Base-by-base conservation (phyloP, 1,140 invertebrate genomes). In the Hylaeus volcanicus region DNA sequence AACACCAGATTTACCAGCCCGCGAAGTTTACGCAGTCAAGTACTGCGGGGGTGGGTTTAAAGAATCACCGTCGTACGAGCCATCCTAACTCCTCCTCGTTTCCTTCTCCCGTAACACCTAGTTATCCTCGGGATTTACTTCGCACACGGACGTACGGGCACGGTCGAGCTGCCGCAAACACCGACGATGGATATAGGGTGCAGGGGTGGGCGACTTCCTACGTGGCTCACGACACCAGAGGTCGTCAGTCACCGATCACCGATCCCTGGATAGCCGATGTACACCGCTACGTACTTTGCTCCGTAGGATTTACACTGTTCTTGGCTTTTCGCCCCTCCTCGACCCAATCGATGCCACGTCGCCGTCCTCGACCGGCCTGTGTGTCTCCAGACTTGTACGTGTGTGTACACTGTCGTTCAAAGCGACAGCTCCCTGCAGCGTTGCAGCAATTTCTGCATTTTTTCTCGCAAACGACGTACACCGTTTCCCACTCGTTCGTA, bases 231-330 rank as follows among this genome's bases (percentile, higher is more conserved):
- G 70, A 64, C 26, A 61, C 37, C 68, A 14, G 45, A 51, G 65
- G 66, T 81, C 83, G 76, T 86, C 85, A 85, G 80, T 87, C 83
- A 86, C 81, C 83, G 83, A 88, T 88, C 87, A 83, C 83, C 87
- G 78, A 88, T 84, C 78, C 76, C 60, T 51, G 66, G 79, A n/a
- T 75, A 75, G 68, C 80, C 60, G 55, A 12, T 73, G 26, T 73
- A 71, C 66, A 76, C 26, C 48, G 58, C 43, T 45, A 41, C 66
- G 74, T 81, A 79, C 69, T 79, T 72, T 66, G 60, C 63, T 82
- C 55, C 68, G 12, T 4, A 15, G 69, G 75, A 82, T 82, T 82
- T 82, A 82, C 80, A 82, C 80, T 68, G 79, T 73, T 77, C 69
- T 79, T 66, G 61, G 61, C 69, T 68, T 51, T 65, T 60, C 61